Evolutionary conservation across 2,888 invertebrate species (phyloP), one percentile per base, ranked within the genome.

Genomic region (Watsonalla cultraria): DNA sequence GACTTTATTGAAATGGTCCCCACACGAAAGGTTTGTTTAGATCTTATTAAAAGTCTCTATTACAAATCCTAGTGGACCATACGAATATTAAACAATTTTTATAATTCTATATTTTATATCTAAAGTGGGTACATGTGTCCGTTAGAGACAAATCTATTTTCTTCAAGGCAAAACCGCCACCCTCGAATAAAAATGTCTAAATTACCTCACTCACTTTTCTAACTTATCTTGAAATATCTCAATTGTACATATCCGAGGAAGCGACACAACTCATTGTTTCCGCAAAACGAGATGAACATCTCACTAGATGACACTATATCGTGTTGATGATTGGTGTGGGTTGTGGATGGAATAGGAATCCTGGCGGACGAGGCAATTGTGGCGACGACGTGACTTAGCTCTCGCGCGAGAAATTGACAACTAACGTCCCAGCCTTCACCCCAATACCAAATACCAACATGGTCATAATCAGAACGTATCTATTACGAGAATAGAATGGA

Each of bases 311-410:
- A 62, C 65, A 59, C 61, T 66, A 57, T 59, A 59, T 61, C 54
- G 62, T 63, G 62, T 68, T 37, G 14, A 14, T 59, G 62, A 67
- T 65, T 68, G 62, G 61, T 70, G 79, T 74, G 70, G 74, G 9
- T 11, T 69, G 79, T 74, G 71, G 76, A 60, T 65, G 62, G 66
- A 70, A 68, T 62, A 66, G 65, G 70, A 72, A 70, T 68, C 68
- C 66, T 56, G 49, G 64, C 72, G 81, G 84, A 84, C 84, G 86
- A 86, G 83, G 81, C 85, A 84, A 86, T 86, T 86, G 83, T 72
- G 65, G 59, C 60, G 64, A 74, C 67, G 76, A 80, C 79, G 76
- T 74, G 77, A 73, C 70, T 61, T 73, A 75, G 73, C 70, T 70
- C 66, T 65, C 66, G 70, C 57, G 54, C 55, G 56, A 67, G 57